A percentile compares a stretch with the other conserved stretches of the same genome.
These are phyloP conservation scores for Drosophila colorata DNA, from an alignment of 2,888 invertebrate species.

Conservation along the genomic window DNA sequence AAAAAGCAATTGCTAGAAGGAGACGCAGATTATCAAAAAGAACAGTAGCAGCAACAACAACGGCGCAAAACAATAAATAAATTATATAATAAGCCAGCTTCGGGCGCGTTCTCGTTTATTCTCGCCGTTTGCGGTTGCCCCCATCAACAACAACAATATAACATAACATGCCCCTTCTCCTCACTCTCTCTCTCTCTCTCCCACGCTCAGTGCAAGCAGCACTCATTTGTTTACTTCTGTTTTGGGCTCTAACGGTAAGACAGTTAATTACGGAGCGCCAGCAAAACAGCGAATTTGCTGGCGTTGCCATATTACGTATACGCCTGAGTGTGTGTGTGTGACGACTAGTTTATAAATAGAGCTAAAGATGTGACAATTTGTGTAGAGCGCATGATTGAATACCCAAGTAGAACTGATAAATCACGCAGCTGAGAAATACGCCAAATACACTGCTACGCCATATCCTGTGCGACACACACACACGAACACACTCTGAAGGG, in stretches of 20 bases:
- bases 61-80: constrained; percentile 56
- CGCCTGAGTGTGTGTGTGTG: constrained; percentile 34
- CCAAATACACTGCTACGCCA: constrained; percentile 3
- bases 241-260: constrained; percentile 24
- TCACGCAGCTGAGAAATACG: constrained; percentile 34
- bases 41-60: constrained; percentile 17
- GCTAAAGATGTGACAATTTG: constrained; percentile 53
- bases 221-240: constrained; percentile 34
- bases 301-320: constrained; percentile 50
- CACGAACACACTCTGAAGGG: not conserved
- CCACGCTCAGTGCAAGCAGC: not conserved
- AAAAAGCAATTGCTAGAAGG: constrained; percentile 43
- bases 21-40: constrained; percentile 49
- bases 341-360: constrained; percentile 55
- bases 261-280: constrained; percentile 40
- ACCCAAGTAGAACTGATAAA: constrained; percentile 45
- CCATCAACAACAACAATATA: not conserved
- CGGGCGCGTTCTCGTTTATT: constrained; percentile 30
- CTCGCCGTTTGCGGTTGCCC: constrained; percentile 24
- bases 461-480: constrained; percentile 5
- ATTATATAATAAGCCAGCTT: constrained; percentile 53
- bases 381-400: constrained; percentile 55
- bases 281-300: constrained; percentile 22
- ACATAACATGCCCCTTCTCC: not conserved
- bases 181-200: not conserved